These are phyloP conservation scores for Phocoena sinus DNA, from an alignment of 2,113 vertebrate genomes.

Conservation along the genomic window DNA sequence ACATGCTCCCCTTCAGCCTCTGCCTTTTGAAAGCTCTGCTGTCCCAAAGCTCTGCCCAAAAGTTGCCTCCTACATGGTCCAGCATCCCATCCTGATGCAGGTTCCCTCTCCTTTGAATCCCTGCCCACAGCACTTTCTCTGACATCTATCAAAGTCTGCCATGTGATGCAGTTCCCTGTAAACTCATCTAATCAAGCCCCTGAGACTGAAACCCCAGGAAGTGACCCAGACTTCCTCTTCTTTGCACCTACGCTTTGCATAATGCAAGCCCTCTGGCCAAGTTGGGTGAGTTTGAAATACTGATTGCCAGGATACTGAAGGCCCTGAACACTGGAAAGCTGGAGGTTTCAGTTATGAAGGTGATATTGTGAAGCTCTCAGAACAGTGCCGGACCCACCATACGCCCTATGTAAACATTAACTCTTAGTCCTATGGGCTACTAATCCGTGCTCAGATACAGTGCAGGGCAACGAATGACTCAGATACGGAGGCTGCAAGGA, in stretches of 20 bases:
- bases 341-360: not conserved
- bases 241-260: rapidly evolving
- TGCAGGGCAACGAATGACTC: not conserved
- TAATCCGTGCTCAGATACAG: rapidly evolving
- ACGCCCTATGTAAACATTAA: rapidly evolving
- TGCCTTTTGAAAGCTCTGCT: not conserved
- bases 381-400: not conserved
- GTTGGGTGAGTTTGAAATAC: not conserved
- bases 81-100: rapidly evolving
- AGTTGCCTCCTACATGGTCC: not conserved
- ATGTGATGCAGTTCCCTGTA: not conserved
- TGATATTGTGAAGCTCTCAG: not conserved
- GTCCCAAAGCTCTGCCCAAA: not conserved
- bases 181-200: too few relatives aligned
- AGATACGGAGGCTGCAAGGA: not conserved
- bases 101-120: not conserved
- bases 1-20: not conserved
- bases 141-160: not conserved
- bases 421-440: not conserved
- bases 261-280: rapidly evolving
- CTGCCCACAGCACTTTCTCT: not conserved
- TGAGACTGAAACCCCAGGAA: too few relatives aligned
- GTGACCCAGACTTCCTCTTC: not conserved
- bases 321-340: not conserved
- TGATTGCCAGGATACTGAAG: not conserved